These are phyloP conservation scores for Chrysochloris asiatica DNA, from an alignment of 2,113 vertebrate genomes.

Conservation along the genomic window DNA sequence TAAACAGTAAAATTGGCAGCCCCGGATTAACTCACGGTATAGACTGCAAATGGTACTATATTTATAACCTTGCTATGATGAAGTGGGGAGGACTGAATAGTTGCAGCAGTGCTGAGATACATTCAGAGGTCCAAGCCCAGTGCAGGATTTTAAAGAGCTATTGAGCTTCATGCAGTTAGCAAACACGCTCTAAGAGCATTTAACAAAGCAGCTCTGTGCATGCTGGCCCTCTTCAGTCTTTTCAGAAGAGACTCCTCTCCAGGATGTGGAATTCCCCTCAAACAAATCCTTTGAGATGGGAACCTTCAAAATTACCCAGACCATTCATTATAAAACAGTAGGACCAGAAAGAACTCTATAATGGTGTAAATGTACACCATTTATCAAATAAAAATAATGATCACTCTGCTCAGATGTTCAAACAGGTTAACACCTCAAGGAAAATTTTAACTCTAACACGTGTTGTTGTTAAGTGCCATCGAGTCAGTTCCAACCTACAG, in stretches of 20 bases:
- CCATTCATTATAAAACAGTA: neutral
- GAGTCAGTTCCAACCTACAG: no score
- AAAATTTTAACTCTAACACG: neutral
- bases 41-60: neutral
- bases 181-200: neutral
- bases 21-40: neutral
- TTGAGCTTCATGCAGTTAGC: neutral
- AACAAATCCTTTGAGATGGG: neutral
- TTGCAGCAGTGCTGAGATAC: neutral
- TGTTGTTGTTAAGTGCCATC: no score
- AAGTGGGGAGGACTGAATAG: neutral
- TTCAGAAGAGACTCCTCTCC: neutral
- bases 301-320: neutral
- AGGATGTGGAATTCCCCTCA: neutral
- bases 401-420: neutral
- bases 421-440: neutral
- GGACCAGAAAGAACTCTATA: neutral
- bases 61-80: neutral
- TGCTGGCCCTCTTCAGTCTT: neutral
- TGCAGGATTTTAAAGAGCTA: neutral
- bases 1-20: neutral
- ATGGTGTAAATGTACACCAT: neutral
- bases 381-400: neutral
- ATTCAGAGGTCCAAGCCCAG: neutral
- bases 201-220: neutral